Base-by-base conservation (phyloP, 2,888 invertebrate species). In the Nomada lathburiana region DNA sequence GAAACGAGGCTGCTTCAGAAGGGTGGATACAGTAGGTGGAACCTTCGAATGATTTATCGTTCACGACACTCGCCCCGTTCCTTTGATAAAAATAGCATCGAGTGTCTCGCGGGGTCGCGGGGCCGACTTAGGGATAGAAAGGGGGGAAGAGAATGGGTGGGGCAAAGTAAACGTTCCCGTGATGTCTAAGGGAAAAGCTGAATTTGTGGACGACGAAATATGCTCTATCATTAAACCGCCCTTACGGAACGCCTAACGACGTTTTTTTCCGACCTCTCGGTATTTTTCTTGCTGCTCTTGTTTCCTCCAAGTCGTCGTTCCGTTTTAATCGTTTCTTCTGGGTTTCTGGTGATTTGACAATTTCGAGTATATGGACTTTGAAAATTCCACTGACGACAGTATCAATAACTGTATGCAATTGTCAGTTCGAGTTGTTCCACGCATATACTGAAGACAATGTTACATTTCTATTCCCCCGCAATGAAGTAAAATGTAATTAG, bases 1-100 rank as follows among this genome's bases (percentile, higher is more conserved):
- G 81, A 77, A 82, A 88, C 85, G 85, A 83, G 72, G 76, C 83
- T 82, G 80, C 83, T 64, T 64, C 78, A 73, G 82, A 83, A 86
- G 85, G 82, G 79, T 84, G 84, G 85, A 80, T 83, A 80, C 83
- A 73, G 76, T 86, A 69, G 83, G 80, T 85, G 85, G 84, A 76
- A 87, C 85, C 83, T 79, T 80, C 81, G 78, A 85, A 89, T 88
- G 88, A 89, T 89, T 89, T 88, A 89, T 89, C 75, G 81, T 85
- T 69, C 81, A 67, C 79, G 83, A 87, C 83, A 82, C 79, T 88
- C 80, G 80, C 77, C 63, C 53, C 79, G 82, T 80, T 87, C 76
- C 70, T 82, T 88, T 80, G 74, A 83, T 86, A 81, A 83, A 87
- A 84, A 86, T 83, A 82, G 79, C 82, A 78, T 71, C 72, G 79